These are phyloP conservation scores for Brachionus sp. DNA, from an alignment of 1,140 invertebrate species.

Conservation along the genomic window DNA sequence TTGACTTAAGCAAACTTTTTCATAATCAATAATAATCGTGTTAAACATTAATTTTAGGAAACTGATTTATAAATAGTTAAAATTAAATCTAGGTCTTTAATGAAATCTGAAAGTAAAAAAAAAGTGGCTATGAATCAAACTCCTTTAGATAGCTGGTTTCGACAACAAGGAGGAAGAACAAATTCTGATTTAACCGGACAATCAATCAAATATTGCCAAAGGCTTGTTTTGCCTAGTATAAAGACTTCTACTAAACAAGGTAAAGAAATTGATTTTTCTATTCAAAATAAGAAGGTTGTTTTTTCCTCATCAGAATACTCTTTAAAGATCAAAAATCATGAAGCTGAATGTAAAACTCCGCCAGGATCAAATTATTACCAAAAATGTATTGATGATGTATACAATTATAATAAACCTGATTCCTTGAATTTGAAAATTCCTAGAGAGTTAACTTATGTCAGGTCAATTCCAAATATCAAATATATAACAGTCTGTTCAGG, in stretches of 20 bases:
- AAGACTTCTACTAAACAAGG: neutral
- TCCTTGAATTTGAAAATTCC: slow-evolving; percentile 4
- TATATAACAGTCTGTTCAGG: slow-evolving; percentile 9
- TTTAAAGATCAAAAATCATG: neutral
- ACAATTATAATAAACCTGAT: neutral
- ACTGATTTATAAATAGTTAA: neutral
- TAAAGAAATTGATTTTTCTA: neutral
- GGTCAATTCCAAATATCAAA: neutral
- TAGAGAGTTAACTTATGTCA: slow-evolving; percentile 26
- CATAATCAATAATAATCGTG: neutral
- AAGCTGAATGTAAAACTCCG: neutral
- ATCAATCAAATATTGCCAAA: neutral
- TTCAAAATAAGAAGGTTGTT: neutral
- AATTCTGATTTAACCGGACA: neutral
- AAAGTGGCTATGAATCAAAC: neutral
- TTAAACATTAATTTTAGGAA: neutral
- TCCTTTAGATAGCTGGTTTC: slow-evolving; percentile 6
- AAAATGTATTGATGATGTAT: slow-evolving; percentile 41
- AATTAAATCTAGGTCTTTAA: neutral
- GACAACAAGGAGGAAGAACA: slow-evolving; percentile 23
- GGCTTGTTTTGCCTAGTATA: neutral
- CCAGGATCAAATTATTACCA: neutral
- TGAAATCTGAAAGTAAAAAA: neutral
- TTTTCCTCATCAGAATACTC: neutral
- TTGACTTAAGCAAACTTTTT: neutral